Percentiles rank a stretch among this genome's conserved stretches.
Conservation (phyloP, 2,888 invertebrate species). For the Galerucella pusilla region DNA sequence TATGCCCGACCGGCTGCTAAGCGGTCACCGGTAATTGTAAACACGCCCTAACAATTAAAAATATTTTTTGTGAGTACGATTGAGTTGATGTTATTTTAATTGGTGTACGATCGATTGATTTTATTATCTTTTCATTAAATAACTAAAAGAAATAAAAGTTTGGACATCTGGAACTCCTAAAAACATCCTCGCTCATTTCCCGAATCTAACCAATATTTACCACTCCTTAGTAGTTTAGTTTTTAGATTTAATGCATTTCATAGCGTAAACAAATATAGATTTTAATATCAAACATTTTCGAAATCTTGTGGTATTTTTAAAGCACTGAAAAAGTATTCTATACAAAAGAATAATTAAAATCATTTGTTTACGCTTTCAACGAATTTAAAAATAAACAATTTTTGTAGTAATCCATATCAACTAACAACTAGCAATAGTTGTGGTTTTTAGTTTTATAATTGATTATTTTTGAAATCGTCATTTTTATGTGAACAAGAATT, state of each 20-base stretch:
- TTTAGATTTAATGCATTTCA: constrained; percentile 1
- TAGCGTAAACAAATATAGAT: constrained; percentile 4
- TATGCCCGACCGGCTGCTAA: neutral
- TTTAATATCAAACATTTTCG: neutral
- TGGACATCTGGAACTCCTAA: constrained; percentile 60
- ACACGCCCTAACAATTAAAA: neutral
- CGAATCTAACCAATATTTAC: constrained; percentile 22
- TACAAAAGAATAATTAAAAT: neutral
- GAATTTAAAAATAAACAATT: constrained; percentile 15
- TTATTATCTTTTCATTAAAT: neutral
- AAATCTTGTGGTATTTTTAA: neutral
- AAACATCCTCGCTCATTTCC: constrained; percentile 31
- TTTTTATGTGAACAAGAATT: constrained; percentile 1
- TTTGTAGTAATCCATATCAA: neutral
- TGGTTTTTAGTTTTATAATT: too few relatives aligned
- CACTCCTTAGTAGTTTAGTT: constrained; percentile 24
- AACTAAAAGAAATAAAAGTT: constrained; percentile 38
- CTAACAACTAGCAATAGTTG: too few relatives aligned
- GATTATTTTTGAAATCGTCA: neutral
- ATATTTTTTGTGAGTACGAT: neutral
- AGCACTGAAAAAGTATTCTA: neutral
- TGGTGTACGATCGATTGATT: neutral
- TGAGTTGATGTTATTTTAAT: neutral
- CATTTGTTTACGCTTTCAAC: neutral
- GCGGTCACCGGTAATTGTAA: neutral